Base-by-base conservation (phyloP, 2,113 vertebrate species). In the Choloepus hoffmanni region DNA sequence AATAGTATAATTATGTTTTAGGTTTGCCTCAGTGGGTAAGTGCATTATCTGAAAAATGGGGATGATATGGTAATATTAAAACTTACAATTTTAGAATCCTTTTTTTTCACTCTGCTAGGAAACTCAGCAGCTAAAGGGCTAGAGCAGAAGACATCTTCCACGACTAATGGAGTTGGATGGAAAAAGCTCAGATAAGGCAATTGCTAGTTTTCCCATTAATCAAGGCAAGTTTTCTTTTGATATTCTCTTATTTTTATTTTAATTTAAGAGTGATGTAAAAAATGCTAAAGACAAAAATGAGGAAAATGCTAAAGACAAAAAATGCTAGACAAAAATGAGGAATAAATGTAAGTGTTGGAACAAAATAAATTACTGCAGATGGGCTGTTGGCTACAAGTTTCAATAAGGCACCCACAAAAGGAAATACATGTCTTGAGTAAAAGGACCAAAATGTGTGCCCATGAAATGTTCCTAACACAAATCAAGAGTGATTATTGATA, bases 1-100 rank as follows among this genome's bases (percentile, higher is more conserved):
- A 85, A 85, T 36, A 83, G 16, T 36, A 78, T 92, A 88, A 60
- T 70, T 89, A 26, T 63, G 33, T 45, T 81, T 81, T 90, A 84
- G 83, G 15, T 9, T 73, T 73, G 28, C 5, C 21, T 87, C 10
- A 84, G 24, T 53, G 15, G 16, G 36, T 92, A 40, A 95, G 5
- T 5, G 7, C 28, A 62, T 36, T 58, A n/a, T 40, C 24, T 92
- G 21, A 53, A 72, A 95, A 88, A 77, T 33, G 53, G 5, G 23
- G 23, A 90, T 84, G 18, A 73, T 24, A 65, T 14, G 26, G 36
- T 82, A 13, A 93, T 30, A 53, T 79, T 53, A 60, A 45, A 81
- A 65, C 28, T 48, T 28, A 24, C 55, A 65, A 16, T 67, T 40
- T 82, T 48, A 33, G n/a, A 90, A 83, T 77, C 24, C 7, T 18